Percentiles rank a stretch among this genome's conserved stretches.
phyloP scores from a whole-genome alignment of 2,888 invertebrate genomes.

The Ornithoptera alexandrae region DNA sequence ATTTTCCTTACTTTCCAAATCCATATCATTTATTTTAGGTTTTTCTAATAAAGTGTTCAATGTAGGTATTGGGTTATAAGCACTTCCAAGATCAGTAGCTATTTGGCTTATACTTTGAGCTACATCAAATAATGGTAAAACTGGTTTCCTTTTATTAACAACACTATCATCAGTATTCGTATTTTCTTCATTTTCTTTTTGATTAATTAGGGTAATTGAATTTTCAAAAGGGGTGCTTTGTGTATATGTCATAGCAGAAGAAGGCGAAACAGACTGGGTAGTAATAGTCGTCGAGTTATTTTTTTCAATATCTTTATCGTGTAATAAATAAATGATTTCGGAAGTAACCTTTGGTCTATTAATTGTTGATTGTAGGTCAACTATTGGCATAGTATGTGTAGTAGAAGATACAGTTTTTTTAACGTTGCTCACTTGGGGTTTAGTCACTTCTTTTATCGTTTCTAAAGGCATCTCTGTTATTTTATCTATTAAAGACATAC shows the following conservation, averaged over 20 bases:
- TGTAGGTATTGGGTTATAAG: conserved; percentile 61
- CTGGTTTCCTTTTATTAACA: conserved; percentile 43
- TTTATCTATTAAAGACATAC: conserved; percentile 52
- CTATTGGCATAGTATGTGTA: conserved; percentile 32
- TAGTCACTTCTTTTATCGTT: conserved; percentile 37
- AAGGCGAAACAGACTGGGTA: conserved; percentile 70
- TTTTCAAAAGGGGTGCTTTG: conserved; percentile 50
- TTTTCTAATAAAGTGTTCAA: conserved; percentile 57
- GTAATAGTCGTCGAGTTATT: conserved; percentile 64
- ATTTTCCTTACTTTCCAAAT: conserved; percentile 70
- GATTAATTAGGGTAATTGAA: conserved; percentile 32
- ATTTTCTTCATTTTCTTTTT: conserved; percentile 32
- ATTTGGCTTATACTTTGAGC: conserved; percentile 76
- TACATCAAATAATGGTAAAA: conserved; percentile 64
- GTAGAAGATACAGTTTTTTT: conserved; percentile 38
- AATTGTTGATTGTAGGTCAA: conserved; percentile 26
- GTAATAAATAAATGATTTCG: conserved; percentile 39
- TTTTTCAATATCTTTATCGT: conserved; percentile 49
- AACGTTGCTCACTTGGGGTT: conserved; percentile 38
- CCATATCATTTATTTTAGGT: conserved; percentile 48
- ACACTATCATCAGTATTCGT: conserved; percentile 31
- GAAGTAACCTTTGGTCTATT: conserved; percentile 22
- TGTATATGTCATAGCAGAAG: conserved; percentile 60
- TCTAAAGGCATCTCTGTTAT: conserved; percentile 43
- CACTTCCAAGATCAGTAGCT: conserved; percentile 68